These are phyloP conservation scores for Corydoras maculifer DNA, from an alignment of 2,113 vertebrate species.

Conservation along the genomic window DNA sequence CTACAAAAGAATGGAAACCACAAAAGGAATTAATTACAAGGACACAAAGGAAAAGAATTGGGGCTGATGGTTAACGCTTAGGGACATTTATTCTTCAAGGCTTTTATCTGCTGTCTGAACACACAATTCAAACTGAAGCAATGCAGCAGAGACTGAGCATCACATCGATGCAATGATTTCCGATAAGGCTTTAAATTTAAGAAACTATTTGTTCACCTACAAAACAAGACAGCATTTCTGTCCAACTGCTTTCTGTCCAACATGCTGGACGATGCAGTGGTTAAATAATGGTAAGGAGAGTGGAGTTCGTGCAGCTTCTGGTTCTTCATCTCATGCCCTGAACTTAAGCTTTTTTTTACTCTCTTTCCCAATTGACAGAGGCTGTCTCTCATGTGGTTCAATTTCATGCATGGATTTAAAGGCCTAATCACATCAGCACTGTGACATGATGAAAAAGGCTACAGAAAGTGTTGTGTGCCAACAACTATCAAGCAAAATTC, in stretches of 20 bases:
- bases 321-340: background rate
- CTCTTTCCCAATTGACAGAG: background rate
- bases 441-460: slow-evolving; percentile 21
- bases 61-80: slow-evolving; percentile 27
- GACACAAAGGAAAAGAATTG: slow-evolving; percentile 4
- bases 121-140: slow-evolving; percentile 26
- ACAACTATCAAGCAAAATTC: background rate
- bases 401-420: background rate
- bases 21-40: background rate
- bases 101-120: background rate
- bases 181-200: background rate
- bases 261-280: background rate
- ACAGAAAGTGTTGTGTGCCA: background rate
- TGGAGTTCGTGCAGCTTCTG: background rate
- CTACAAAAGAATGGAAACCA: background rate
- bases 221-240: background rate
- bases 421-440: background rate
- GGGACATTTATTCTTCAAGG: slow-evolving; percentile 27
- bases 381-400: background rate
- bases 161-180: slow-evolving; percentile 15
- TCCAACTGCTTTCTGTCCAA: background rate
- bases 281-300: too few relatives aligned
- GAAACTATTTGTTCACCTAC: too few relatives aligned
- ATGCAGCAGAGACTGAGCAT: slow-evolving; percentile 17
- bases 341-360: background rate